Evolutionary conservation across 2,797 vertebrate species (phyloP).

Genomic region (Corythornis leucogaster): DNA sequence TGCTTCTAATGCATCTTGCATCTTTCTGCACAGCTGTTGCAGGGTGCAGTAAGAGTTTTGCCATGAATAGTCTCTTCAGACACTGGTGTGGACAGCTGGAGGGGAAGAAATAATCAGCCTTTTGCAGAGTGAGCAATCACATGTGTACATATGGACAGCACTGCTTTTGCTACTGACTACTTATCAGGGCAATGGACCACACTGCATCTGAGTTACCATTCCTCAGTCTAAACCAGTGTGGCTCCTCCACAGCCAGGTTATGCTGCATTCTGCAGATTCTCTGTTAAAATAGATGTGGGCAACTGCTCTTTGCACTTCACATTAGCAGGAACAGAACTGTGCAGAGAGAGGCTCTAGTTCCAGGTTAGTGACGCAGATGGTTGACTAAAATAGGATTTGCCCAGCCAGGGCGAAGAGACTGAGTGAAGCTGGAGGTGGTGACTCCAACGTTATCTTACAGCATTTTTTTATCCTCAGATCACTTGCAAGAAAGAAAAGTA

Average conservation of each 20-base stretch:
- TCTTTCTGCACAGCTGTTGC: constrained; percentile 19
- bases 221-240: background rate
- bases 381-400: constrained; percentile 50
- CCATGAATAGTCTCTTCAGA: background rate
- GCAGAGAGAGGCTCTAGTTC: background rate
- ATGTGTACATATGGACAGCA: background rate
- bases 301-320: background rate
- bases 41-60: background rate
- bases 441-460: background rate
- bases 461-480: background rate
- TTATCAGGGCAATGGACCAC: background rate
- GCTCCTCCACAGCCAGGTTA: background rate
- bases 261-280: background rate
- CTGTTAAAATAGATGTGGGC: background rate
- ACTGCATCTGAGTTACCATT: background rate
- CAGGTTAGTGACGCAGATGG: constrained; percentile 28
- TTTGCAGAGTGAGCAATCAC: background rate
- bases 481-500: background rate
- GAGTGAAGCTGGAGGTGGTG: constrained; percentile 24
- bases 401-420: background rate
- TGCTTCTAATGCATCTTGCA: background rate
- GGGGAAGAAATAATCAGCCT: background rate
- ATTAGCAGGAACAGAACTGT: constrained; percentile 7
- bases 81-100: background rate
- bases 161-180: background rate